A percentile compares a stretch with the other conserved stretches of the same genome.
Evolutionary conservation across 2,113 vertebrate genomes (phyloP).

Genomic region (Neolamprologus devosi): DNA sequence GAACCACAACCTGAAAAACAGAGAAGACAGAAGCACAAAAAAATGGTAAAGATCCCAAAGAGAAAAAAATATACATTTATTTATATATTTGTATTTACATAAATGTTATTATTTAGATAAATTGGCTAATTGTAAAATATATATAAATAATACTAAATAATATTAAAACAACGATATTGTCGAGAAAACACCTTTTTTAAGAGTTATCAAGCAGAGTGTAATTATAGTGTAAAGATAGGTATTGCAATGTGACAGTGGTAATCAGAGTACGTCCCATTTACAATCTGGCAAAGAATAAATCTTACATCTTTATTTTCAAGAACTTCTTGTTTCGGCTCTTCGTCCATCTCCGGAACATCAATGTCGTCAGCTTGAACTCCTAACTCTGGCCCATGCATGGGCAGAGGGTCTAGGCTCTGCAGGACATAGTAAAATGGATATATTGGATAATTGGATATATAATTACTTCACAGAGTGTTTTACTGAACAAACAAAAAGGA

Average conservation of each 20-base stretch:
- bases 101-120: background rate
- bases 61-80: background rate
- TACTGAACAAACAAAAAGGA: background rate
- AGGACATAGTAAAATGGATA: background rate
- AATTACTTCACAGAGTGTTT: background rate
- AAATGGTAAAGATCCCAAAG: background rate
- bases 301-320: slow-evolving; percentile 94
- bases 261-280: background rate
- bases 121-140: background rate
- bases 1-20: slow-evolving; percentile 84
- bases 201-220: background rate
- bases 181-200: background rate
- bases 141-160: background rate
- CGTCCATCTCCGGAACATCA: slow-evolving; percentile 81
- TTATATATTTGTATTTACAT: background rate
- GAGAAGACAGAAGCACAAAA: background rate
- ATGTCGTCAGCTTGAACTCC: slow-evolving; percentile 83
- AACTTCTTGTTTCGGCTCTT: slow-evolving; percentile 87
- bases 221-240: background rate
- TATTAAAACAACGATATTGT: background rate
- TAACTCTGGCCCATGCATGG: slow-evolving; percentile 82
- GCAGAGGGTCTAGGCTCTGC: slow-evolving; percentile 93
- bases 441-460: background rate
- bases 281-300: background rate
- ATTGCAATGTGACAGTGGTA: background rate